These are phyloP conservation scores for Neodiprion pinetum DNA, from an alignment of 1,140 invertebrate genomes.

Conservation along the genomic window DNA sequence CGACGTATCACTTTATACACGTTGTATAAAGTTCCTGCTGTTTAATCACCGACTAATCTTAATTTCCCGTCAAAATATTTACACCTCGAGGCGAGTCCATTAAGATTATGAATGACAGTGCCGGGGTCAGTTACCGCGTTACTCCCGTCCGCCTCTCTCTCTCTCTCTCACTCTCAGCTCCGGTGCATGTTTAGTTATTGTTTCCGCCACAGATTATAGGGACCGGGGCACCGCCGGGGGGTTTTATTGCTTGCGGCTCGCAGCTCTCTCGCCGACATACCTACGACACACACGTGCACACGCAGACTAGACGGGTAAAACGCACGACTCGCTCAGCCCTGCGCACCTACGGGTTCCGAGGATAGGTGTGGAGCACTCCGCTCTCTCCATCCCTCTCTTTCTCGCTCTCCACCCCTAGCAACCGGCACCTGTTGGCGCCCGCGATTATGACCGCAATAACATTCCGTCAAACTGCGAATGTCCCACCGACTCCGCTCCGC, in stretches of 20 bases:
- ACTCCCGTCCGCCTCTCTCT: background rate
- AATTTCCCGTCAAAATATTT: conserved; percentile 22
- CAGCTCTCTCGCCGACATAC: background rate
- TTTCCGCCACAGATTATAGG: conserved; percentile 52
- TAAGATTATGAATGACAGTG: conserved; percentile 40
- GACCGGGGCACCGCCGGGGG: conserved; percentile 48
- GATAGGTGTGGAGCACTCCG: conserved; percentile 23
- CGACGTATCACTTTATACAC: no score
- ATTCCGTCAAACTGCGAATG: conserved; percentile 58
- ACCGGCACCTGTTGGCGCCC: conserved; percentile 57
- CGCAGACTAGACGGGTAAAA: conserved; percentile 36
- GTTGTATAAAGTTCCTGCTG: background rate
- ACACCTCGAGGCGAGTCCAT: conserved; percentile 26
- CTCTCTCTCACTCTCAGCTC: background rate
- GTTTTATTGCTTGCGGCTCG: conserved; percentile 47
- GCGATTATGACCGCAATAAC: conserved; percentile 63
- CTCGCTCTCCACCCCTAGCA: conserved; percentile 33
- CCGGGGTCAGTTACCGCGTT: conserved; percentile 29
- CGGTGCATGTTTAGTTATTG: conserved; percentile 47
- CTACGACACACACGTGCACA: background rate
- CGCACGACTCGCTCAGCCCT: conserved; percentile 13
- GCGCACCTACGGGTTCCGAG: conserved; percentile 26
- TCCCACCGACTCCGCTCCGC: background rate
- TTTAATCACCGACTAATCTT: conserved; percentile 6
- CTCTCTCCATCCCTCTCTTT: background rate